Evolutionary conservation across 1,140 invertebrate species (phyloP).

Genomic region (Drosophila equinoxialis): DNA sequence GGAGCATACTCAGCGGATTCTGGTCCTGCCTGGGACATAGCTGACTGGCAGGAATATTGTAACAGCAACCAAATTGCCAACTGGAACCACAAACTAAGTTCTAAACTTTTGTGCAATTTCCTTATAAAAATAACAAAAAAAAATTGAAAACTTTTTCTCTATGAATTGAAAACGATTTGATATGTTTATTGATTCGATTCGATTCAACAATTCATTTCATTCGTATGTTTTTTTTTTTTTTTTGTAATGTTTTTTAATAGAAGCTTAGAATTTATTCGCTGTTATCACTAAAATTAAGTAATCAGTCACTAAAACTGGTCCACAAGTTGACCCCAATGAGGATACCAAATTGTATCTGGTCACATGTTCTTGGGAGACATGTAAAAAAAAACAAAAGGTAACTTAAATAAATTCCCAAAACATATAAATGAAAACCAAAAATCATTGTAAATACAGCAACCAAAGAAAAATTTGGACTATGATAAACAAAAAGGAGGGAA

Average conservation of each 20-base stretch:
- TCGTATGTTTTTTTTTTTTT: constrained; percentile 9
- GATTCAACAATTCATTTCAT: too few relatives aligned
- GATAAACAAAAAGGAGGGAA: neutral
- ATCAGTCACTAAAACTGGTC: constrained; percentile 15
- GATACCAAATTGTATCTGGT: neutral
- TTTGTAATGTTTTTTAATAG: constrained; percentile 10
- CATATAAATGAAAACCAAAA: neutral
- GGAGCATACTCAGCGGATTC: constrained; percentile 8
- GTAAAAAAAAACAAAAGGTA: constrained; percentile 23
- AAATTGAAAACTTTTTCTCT: too few relatives aligned
- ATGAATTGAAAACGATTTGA: neutral
- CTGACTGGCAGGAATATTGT: constrained; percentile 22
- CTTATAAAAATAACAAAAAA: neutral
- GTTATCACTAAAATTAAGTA: constrained; percentile 67
- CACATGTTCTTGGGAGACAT: constrained; percentile 35
- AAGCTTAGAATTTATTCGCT: constrained; percentile 35
- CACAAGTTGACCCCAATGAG: neutral
- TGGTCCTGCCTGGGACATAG: constrained; percentile 47
- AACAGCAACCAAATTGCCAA: constrained; percentile 35
- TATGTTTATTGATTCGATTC: neutral
- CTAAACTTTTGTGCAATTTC: constrained; percentile 10
- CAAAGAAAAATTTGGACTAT: constrained; percentile 22
- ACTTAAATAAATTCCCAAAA: neutral
- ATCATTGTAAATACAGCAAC: constrained; percentile 39
- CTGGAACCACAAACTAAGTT: constrained; percentile 43